phyloP scores from a whole-genome alignment of 2,888 invertebrate species.

The Glaucopsyche alexis region DNA sequence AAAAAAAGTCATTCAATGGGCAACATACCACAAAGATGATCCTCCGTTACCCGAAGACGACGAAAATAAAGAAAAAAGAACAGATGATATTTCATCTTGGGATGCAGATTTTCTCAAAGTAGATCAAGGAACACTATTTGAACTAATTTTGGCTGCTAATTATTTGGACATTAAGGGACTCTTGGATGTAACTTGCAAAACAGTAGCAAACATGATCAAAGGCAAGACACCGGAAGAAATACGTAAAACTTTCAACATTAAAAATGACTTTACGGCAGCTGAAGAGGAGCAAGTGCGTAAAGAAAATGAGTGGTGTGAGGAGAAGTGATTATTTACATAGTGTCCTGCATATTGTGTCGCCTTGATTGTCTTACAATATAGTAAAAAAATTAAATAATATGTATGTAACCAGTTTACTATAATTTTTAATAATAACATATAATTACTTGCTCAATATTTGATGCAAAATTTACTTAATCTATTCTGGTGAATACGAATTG shows the following conservation, averaged over 20 bases:
- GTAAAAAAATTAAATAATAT: background rate
- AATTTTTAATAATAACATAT: background rate
- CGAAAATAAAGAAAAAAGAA: conserved; percentile 98
- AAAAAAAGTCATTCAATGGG: conserved; percentile 96
- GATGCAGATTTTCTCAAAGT: conserved; percentile 99
- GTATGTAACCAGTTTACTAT: background rate
- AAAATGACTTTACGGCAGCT: conserved; percentile 96
- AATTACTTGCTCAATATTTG: background rate
- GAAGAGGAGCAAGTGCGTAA: conserved; percentile 99
- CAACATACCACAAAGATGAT: conserved; percentile 96
- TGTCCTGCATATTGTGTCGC: background rate
- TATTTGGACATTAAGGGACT: conserved; percentile 97
- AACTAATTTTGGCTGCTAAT: conserved; percentile 97
- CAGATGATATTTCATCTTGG: conserved; percentile 99
- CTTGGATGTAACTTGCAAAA: conserved; percentile 98
- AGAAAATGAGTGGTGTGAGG: conserved; percentile 97
- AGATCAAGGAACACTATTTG: conserved; percentile 97
- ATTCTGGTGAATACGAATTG: background rate
- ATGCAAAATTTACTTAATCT: background rate
- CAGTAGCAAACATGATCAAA: conserved; percentile 99
- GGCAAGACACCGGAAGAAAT: conserved; percentile 99
- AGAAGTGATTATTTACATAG: conserved; percentile 79
- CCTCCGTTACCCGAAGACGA: conserved; percentile 98
- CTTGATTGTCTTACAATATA: conserved; percentile 10
- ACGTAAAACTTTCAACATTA: conserved; percentile 97